Evolutionary conservation across 2,113 vertebrate genomes (phyloP), one percentile per base, ranked within the genome.

Genomic region (Neopipo cinnamomea): DNA sequence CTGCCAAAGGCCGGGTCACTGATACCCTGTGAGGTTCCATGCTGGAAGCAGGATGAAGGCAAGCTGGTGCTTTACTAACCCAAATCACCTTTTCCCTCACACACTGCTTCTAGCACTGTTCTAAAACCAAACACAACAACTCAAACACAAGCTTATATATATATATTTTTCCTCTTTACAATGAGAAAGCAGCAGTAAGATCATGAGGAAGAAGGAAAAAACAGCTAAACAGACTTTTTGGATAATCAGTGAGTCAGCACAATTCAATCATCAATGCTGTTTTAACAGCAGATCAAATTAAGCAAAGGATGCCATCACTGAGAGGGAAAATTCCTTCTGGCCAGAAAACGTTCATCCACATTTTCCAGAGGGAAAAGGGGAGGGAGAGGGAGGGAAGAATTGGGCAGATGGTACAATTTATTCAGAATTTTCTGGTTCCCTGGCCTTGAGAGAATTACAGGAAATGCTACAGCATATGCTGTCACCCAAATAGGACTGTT

Each of bases 301-400:
- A 82, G 39, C 44, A 65, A 77, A 92, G 31, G 67, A 92, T 94
- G 79, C 76, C 58, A 85, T 56, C 53, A 85, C 56, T 11, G 27
- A 86, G 37, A 86, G 53, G 56, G 62, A 84, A 85, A 89, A 50
- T 35, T 85, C 83, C 68, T 85, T 84, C 67, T 91, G 77, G 91
- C 16, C 62, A 72, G 39, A 91, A 91, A 84, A 75, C 0, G 0
- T 39, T 85, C 4, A 1, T 21, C 35, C 0, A 0, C 19, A 37
- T 88, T 61, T 78, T 88, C 74, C 52, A 5, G 52, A 55, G 61
- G 37, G 18, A 58, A 85, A 89, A 65, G 28, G 8, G 25, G 31
- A 53, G 19, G n/a, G 27, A 86, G 50, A 61, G 11, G 7, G n/a
- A 65, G 24, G 23, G 27, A 82, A 85, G 44, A 72, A 78, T 0